Evolutionary conservation across 2,797 vertebrate species (phyloP).

Genomic region (Hafferia zeledoni): DNA sequence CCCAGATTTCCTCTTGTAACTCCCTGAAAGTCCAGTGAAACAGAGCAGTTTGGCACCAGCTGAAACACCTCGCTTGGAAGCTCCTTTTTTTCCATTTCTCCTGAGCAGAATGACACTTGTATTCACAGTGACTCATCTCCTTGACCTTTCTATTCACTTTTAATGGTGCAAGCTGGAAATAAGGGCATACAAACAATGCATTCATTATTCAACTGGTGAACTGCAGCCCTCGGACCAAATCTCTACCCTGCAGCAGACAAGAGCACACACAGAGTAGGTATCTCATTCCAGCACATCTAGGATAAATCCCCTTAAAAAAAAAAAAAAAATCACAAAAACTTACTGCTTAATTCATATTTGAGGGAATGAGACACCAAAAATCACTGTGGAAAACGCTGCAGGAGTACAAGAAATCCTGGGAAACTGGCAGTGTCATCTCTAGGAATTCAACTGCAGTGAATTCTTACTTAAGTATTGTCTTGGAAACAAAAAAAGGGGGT

Average conservation of each 20-base stretch:
- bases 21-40: background rate
- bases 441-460: background rate
- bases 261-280: background rate
- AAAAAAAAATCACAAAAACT: background rate
- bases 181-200: conserved; percentile 52
- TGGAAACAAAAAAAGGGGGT: conserved; percentile 8
- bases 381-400: background rate
- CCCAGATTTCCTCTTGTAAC: background rate
- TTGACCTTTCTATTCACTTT: conserved; percentile 53
- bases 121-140: conserved; percentile 50
- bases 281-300: background rate
- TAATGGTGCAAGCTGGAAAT: conserved; percentile 52
- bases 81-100: conserved; percentile 4
- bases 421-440: conserved; percentile 3
- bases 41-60: background rate
- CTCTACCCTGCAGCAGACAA: conserved; percentile 11
- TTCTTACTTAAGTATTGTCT: conserved; percentile 41
- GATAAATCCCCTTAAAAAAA: background rate
- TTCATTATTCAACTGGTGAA: conserved; percentile 39
- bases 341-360: background rate
- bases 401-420: background rate
- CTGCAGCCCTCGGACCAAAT: background rate
- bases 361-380: background rate
- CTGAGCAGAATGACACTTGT: conserved; percentile 55
- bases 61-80: conserved; percentile 12